Percentiles rank a stretch among this genome's conserved stretches.
phyloP scores from a whole-genome alignment of 2,113 vertebrate species.

The Gallinago paraguaiae region DNA sequence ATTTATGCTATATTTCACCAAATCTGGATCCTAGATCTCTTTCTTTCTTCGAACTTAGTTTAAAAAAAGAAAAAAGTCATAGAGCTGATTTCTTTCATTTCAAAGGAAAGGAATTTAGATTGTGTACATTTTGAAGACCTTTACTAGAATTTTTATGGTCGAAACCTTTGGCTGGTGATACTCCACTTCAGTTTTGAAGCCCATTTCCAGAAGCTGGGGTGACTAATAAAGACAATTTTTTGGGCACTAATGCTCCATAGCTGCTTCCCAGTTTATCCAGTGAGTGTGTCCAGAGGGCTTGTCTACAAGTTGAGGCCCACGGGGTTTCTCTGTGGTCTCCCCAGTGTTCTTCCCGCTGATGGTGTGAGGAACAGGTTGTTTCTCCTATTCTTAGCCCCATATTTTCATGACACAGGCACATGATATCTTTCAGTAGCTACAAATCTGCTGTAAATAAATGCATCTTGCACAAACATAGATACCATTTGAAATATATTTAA shows the following conservation, averaged over 20 bases:
- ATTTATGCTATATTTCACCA: background rate
- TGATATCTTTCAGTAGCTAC: background rate
- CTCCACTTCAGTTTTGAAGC: background rate
- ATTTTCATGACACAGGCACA: background rate
- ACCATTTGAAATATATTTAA: background rate
- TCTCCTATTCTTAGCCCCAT: background rate
- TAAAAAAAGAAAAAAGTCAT: background rate
- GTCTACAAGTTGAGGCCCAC: background rate
- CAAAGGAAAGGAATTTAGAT: background rate
- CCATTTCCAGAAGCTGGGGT: background rate
- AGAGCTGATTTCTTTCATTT: background rate
- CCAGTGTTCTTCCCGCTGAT: background rate
- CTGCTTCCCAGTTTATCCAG: background rate
- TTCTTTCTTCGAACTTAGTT: background rate
- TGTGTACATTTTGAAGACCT: background rate
- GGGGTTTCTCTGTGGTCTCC: background rate
- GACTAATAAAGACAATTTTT: background rate
- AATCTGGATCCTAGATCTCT: background rate
- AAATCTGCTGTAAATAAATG: background rate
- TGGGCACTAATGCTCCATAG: background rate
- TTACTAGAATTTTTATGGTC: background rate
- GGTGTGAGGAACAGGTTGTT: background rate
- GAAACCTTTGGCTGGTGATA: background rate
- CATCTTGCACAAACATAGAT: background rate
- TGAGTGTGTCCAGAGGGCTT: background rate